Conservation (phyloP, 30 jellyfish, hydroid and myxozoan genomes). For the Catostylus mosaicus region DNA sequence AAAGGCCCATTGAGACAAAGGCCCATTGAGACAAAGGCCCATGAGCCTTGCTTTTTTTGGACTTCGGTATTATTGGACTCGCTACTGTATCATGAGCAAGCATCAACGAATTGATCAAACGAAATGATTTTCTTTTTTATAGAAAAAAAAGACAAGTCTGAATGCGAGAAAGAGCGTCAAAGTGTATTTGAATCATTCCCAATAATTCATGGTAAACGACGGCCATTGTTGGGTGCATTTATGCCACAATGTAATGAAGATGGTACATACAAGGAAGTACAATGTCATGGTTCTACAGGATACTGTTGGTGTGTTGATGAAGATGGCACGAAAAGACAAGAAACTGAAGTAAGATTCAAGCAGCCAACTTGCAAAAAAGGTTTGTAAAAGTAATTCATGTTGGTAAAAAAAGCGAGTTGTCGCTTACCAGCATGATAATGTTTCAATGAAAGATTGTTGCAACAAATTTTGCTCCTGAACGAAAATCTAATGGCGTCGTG, state of each 20-base stretch:
- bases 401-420: too few species aligned
- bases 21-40: too few species aligned
- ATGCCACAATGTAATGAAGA: conserved; percentile 77
- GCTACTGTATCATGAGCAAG: too few species aligned
- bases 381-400: not conserved
- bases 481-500: too few species aligned
- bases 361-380: conserved; percentile 43
- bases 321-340: conserved; percentile 61
- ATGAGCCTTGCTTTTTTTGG: too few species aligned
- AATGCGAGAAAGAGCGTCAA: conserved; percentile 42
- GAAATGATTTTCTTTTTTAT: not conserved
- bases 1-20: too few species aligned
- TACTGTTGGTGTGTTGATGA: conserved; percentile 91
- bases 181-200: conserved; percentile 14
- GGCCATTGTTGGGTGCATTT: conserved; percentile 58
- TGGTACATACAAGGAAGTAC: conserved; percentile 73
- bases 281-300: conserved; percentile 94
- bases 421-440: too few species aligned
- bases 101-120: too few species aligned
- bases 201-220: conserved; percentile 11
- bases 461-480: too few species aligned
- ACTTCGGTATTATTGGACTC: too few species aligned
- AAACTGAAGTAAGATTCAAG: conserved; percentile 56
- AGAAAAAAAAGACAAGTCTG: conserved; percentile 7
- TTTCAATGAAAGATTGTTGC: too few species aligned